Percentiles rank a stretch among this genome's conserved stretches.
Evolutionary conservation across 2,113 vertebrate genomes (phyloP).

Genomic region (Salvelinus sp.): DNA sequence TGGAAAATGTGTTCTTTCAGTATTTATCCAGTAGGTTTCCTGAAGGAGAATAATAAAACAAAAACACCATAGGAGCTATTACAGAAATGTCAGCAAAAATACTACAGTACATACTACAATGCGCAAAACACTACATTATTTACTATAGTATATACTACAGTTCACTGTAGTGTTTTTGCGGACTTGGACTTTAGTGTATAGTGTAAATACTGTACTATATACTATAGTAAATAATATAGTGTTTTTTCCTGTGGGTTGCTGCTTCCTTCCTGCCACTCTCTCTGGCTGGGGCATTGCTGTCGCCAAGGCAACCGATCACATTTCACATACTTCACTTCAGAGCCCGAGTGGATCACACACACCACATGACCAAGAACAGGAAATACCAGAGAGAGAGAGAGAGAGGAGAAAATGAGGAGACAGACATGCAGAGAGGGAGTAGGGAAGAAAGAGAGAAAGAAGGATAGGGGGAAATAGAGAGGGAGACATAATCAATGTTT

Average conservation of each 20-base stretch:
- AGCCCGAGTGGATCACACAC: conserved; percentile 32
- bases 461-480: not conserved
- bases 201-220: no score
- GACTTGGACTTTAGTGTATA: no score
- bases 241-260: conserved; percentile 10
- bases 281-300: conserved; percentile 54
- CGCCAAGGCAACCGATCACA: conserved; percentile 73
- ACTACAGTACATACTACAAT: no score
- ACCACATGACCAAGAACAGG: conserved; percentile 40
- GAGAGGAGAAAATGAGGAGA: not conserved
- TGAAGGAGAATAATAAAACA: no score
- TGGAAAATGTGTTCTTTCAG: no score
- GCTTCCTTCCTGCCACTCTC: conserved; percentile 48
- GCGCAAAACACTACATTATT: no score
- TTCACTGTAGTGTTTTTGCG: no score
- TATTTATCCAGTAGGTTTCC: no score
- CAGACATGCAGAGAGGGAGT: conserved; percentile 23
- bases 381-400: conserved; percentile 45
- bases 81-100: no score
- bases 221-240: no score
- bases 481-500: conserved; percentile 19
- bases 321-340: conserved; percentile 61
- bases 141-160: no score
- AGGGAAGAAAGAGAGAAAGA: conserved; percentile 7
- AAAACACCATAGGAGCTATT: no score